Evolutionary conservation across 2,888 invertebrate genomes (phyloP).

Genomic region (Protodeltote pygarga): DNA sequence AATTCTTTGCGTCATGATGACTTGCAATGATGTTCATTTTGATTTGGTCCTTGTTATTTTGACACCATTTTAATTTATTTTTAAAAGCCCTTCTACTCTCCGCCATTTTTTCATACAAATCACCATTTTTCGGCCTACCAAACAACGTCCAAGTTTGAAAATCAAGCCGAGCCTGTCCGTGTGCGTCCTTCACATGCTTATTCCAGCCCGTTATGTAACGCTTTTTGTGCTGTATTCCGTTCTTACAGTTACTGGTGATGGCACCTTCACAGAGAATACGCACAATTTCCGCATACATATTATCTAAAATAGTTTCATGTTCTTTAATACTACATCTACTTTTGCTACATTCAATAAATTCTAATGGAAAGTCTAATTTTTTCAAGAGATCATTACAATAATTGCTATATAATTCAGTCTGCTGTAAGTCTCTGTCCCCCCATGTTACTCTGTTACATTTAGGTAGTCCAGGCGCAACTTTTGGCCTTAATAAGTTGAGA

Average conservation of each 20-base stretch:
- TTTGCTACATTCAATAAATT: background rate
- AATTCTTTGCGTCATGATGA: background rate
- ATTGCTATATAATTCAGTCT: background rate
- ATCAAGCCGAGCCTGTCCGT: background rate
- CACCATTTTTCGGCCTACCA: background rate
- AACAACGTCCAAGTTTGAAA: background rate
- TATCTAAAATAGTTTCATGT: background rate
- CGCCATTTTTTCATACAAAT: background rate
- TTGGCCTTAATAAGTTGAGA: background rate
- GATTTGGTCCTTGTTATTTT: slow-evolving; percentile 3
- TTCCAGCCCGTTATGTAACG: slow-evolving; percentile 2
- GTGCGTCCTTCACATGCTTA: slow-evolving; percentile 2
- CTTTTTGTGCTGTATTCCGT: background rate
- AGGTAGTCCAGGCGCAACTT: background rate
- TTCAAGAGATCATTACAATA: background rate
- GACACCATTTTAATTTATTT: background rate
- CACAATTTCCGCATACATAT: background rate
- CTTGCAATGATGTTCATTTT: slow-evolving; percentile 2
- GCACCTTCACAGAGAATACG: background rate
- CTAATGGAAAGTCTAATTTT: background rate
- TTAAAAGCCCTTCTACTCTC: background rate
- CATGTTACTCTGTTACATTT: too few relatives aligned
- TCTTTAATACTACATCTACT: too few relatives aligned
- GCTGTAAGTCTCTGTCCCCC: too few relatives aligned
- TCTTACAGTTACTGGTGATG: background rate